Percentiles rank a stretch among this genome's conserved stretches.
These are phyloP conservation scores for Myocastor coypus DNA, from an alignment of 2,113 vertebrate species.

Conservation along the genomic window DNA sequence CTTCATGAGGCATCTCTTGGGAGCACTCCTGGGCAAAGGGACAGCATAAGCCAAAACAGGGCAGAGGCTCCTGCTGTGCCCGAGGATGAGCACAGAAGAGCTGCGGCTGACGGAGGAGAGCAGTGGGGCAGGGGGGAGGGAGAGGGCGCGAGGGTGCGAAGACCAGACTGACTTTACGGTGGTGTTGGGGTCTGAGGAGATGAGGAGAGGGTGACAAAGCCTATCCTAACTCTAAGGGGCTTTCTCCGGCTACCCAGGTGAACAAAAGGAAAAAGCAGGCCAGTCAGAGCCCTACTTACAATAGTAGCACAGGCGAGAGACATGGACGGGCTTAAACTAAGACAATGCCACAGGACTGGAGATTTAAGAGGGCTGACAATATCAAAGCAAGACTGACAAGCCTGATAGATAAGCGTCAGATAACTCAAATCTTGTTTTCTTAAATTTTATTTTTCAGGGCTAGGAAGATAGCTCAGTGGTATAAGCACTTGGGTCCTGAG, in stretches of 20 bases:
- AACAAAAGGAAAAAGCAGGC: neutral
- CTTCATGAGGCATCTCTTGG: neutral
- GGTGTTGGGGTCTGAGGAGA: neutral
- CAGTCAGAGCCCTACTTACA: no score
- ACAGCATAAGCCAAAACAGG: neutral
- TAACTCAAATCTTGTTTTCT: no score
- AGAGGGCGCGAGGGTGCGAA: neutral
- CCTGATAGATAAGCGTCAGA: neutral
- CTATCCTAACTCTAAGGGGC: neutral
- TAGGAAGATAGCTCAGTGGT: no score
- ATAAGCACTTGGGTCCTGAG: no score
- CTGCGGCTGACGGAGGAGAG: neutral
- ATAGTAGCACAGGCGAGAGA: no score
- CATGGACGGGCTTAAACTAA: neutral
- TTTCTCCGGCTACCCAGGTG: neutral
- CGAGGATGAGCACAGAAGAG: neutral
- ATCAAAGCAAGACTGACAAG: neutral
- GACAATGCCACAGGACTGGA: neutral
- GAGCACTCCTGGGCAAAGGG: neutral
- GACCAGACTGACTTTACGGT: neutral
- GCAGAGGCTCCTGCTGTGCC: neutral
- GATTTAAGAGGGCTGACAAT: no score
- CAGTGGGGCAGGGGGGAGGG: neutral
- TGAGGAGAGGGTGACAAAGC: neutral
- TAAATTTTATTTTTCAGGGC: no score